phyloP scores from a whole-genome alignment of 2,797 vertebrate species.

The Austrolebias charrua region DNA sequence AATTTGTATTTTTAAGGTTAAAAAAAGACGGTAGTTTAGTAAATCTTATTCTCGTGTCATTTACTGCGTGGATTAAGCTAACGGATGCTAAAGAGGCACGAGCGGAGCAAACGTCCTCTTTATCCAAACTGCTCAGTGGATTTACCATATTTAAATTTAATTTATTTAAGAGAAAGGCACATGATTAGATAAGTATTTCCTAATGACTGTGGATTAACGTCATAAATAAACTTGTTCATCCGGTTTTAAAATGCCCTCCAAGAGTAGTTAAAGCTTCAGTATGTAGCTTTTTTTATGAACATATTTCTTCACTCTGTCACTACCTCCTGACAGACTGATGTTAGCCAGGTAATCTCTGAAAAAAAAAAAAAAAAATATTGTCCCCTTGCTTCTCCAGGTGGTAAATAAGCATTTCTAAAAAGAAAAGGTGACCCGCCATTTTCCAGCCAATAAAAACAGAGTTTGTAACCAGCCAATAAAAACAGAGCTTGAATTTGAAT shows the following conservation, averaged over 20 bases:
- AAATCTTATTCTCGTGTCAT: neutral
- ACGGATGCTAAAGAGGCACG: slow-evolving; percentile 5
- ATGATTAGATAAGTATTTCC: rapidly evolving
- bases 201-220: rapidly evolving
- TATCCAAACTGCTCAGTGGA: neutral
- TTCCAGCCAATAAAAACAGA: no score
- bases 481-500: no score
- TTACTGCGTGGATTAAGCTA: neutral
- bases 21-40: neutral
- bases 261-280: no score
- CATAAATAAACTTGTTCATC: neutral
- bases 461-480: no score
- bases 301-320: no score
- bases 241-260: neutral
- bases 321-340: no score
- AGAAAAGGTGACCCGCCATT: no score
- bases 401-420: no score
- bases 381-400: no score
- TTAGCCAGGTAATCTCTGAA: no score
- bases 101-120: neutral
- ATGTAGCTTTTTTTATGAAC: no score
- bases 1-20: rapidly evolving
- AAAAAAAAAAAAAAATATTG: no score
- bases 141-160: neutral
- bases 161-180: rapidly evolving